Conservation (phyloP, 2,888 invertebrate genomes). For the Polylopha cassiicola region DNA sequence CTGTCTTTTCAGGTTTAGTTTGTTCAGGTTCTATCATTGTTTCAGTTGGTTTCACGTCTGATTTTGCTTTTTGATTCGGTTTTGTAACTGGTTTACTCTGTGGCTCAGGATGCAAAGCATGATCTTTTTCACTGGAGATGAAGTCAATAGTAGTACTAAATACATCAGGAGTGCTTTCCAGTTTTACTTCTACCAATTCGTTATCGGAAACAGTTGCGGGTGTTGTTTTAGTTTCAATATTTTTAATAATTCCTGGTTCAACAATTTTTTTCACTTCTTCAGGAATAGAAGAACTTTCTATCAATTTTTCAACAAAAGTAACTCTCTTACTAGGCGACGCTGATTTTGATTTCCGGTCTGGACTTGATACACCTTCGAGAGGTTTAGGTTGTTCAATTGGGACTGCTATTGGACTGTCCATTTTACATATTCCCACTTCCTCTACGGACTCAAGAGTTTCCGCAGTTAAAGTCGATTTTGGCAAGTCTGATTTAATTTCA, state of each 20-base stretch:
- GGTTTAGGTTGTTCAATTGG: constrained; percentile 1
- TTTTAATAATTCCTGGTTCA: constrained; percentile 13
- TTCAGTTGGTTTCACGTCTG: neutral
- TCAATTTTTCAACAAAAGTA: constrained; percentile 22
- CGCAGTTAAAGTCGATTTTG: too few relatives aligned
- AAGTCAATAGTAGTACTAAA: constrained; percentile 6
- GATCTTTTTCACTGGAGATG: constrained; percentile 13
- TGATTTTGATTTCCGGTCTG: constrained; percentile 18
- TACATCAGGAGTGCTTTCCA: constrained; percentile 25
- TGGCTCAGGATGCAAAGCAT: constrained; percentile 9
- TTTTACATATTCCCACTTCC: neutral
- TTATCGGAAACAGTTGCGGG: neutral
- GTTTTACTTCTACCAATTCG: constrained; percentile 27
- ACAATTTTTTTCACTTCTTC: constrained; percentile 8
- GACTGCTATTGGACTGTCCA: neutral
- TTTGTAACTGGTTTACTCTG: neutral
- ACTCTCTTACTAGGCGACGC: constrained; percentile 20
- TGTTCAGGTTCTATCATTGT: neutral
- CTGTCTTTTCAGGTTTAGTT: too few relatives aligned
- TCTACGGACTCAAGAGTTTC: neutral
- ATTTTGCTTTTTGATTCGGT: neutral
- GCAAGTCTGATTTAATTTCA: too few relatives aligned
- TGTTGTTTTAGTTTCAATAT: neutral
- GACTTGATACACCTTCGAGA: constrained; percentile 1
- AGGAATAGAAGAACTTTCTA: constrained; percentile 8